Percentiles rank a stretch among this genome's conserved stretches.
phyloP scores from a whole-genome alignment of 2,888 invertebrate species.

The Loripinus fragilis region DNA sequence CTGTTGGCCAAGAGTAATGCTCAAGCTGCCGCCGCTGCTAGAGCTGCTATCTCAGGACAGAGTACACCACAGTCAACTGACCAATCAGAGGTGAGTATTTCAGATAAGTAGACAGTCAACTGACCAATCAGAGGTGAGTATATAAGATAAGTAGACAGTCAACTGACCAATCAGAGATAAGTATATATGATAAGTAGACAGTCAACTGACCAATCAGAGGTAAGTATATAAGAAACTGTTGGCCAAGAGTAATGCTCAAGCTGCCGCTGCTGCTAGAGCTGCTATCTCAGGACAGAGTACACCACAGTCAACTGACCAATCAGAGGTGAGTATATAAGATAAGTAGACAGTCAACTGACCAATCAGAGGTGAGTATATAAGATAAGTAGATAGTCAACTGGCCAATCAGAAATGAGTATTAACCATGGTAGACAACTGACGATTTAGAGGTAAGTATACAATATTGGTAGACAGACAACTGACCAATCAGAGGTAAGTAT shows the following conservation, averaged over 20 bases:
- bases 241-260: conserved; percentile 84
- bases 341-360: no score
- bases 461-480: no score
- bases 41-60: conserved; percentile 28
- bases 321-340: conserved; percentile 57
- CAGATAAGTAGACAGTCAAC: no score
- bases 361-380: no score
- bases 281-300: conserved; percentile 35
- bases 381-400: no score
- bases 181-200: no score
- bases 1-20: conserved; percentile 87
- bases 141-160: no score
- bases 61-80: conserved; percentile 36
- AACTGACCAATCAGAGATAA: conserved; percentile 88
- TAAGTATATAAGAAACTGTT: conserved; percentile 94
- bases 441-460: no score
- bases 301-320: conserved; percentile 41
- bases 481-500: conserved; percentile 89
- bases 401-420: conserved; percentile 91
- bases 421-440: no score
- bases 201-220: conserved; percentile 88
- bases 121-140: no score
- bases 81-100: conserved; percentile 57
- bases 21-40: conserved; percentile 31
- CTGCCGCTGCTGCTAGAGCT: conserved; percentile 29